Evolutionary conservation across 2,888 invertebrate species (phyloP).

Genomic region (Pachymerium ferrugineum): DNA sequence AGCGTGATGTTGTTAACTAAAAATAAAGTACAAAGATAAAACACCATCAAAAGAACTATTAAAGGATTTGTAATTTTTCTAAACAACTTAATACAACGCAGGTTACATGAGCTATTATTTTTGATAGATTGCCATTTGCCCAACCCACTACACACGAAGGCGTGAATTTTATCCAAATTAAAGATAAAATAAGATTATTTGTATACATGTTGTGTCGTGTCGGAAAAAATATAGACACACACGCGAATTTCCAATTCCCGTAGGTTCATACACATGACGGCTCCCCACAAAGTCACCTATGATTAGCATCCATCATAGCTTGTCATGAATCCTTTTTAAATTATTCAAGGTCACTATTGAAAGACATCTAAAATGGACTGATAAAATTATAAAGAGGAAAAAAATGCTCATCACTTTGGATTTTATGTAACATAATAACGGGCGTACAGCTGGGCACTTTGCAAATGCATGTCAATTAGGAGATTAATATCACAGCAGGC

Average conservation of each 20-base stretch:
- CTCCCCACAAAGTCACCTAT: not conserved
- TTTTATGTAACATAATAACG: conserved; percentile 21
- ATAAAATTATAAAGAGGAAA: not conserved
- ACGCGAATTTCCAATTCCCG: conserved; percentile 10
- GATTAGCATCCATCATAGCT: conserved; percentile 17
- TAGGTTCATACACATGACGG: too few relatives aligned
- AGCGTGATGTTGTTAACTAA: too few relatives aligned
- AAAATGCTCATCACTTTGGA: not conserved
- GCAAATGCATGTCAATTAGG: conserved; percentile 27
- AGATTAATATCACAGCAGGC: conserved; percentile 27
- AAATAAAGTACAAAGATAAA: too few relatives aligned
- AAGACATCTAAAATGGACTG: not conserved
- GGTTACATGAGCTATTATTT: too few relatives aligned
- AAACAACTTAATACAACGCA: too few relatives aligned
- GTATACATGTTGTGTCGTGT: too few relatives aligned
- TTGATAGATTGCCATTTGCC: too few relatives aligned
- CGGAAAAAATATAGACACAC: too few relatives aligned
- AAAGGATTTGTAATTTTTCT: too few relatives aligned
- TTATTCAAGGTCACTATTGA: conserved; percentile 1
- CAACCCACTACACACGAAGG: not conserved
- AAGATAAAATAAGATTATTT: not conserved
- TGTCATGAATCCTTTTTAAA: not conserved
- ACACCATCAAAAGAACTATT: too few relatives aligned
- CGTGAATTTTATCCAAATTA: not conserved
- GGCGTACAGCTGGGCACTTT: conserved; percentile 24